These are phyloP conservation scores for Rhinatrema bivittatum DNA, from an alignment of 2,797 vertebrate genomes.

Conservation along the genomic window DNA sequence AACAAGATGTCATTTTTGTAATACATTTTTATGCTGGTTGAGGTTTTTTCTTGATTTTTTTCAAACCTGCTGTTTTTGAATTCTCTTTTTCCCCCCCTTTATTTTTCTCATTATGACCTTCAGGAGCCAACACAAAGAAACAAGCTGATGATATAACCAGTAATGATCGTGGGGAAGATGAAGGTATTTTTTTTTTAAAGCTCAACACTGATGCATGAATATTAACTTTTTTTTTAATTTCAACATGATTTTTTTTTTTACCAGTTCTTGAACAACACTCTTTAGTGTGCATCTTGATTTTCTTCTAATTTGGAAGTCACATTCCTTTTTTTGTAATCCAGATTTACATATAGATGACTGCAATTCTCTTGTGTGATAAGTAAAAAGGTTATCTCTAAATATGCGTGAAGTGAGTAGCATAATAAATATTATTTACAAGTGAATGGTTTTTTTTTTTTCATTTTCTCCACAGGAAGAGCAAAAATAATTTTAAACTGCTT, in stretches of 20 bases:
- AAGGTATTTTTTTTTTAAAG: slow-evolving; percentile 81
- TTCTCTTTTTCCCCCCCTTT: slow-evolving; percentile 62
- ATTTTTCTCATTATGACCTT: slow-evolving; percentile 66
- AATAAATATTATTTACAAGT: slow-evolving; percentile 25
- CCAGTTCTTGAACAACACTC: slow-evolving; percentile 35
- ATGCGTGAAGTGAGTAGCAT: slow-evolving; percentile 27
- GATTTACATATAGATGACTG: slow-evolving; percentile 31
- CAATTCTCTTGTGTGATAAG: slow-evolving; percentile 16
- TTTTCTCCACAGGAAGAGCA: slow-evolving; percentile 39
- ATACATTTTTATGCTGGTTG: slow-evolving; percentile 36
- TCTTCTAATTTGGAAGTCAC: slow-evolving; percentile 42
- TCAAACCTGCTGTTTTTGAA: slow-evolving; percentile 64
- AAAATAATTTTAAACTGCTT: slow-evolving; percentile 23
- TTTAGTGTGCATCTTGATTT: slow-evolving; percentile 33
- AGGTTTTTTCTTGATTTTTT: slow-evolving; percentile 39
- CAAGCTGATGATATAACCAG: slow-evolving; percentile 77
- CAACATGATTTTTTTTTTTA: slow-evolving; percentile 30
- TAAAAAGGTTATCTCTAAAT: slow-evolving; percentile 30
- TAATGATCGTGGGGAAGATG: slow-evolving; percentile 79
- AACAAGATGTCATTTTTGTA: slow-evolving; percentile 46
- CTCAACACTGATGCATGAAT: slow-evolving; percentile 72
- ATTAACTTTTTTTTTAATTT: slow-evolving; percentile 40
- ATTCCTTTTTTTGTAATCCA: slow-evolving; percentile 46
- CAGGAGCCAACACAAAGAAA: slow-evolving; percentile 82
- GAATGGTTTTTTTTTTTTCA: slow-evolving; percentile 18